phyloP scores from a whole-genome alignment of 2,113 vertebrate genomes.

The Eurypyga helias region DNA sequence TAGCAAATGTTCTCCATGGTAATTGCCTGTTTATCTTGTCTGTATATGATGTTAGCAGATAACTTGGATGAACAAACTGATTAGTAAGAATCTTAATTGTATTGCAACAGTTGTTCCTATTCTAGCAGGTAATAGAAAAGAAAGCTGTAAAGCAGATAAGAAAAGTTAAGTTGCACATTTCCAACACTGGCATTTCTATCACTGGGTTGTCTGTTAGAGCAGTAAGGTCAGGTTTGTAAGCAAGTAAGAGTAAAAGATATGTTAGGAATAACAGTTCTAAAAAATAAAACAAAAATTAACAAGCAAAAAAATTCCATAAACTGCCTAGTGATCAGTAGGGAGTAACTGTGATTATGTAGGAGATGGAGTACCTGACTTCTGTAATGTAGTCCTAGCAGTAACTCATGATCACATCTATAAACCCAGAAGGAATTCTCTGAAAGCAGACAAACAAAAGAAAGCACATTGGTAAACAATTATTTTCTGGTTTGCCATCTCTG shows the following conservation, averaged over 20 bases:
- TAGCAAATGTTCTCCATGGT: slow-evolving; percentile 45
- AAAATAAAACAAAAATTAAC: background rate
- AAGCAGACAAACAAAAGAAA: background rate
- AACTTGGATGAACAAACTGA: slow-evolving; percentile 48
- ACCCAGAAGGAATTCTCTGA: background rate
- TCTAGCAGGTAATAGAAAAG: background rate
- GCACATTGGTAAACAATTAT: background rate
- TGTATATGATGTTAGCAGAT: slow-evolving; percentile 38
- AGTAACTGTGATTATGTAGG: background rate
- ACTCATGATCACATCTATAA: background rate
- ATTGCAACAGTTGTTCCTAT: background rate
- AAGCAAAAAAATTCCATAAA: background rate
- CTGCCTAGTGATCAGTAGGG: background rate
- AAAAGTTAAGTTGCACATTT: background rate
- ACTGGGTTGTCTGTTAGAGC: background rate
- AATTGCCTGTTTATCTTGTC: slow-evolving; percentile 62
- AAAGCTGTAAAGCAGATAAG: background rate
- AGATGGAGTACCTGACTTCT: background rate
- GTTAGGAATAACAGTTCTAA: background rate
- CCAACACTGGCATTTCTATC: background rate
- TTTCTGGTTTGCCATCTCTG: slow-evolving; percentile 6
- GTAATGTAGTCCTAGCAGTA: background rate
- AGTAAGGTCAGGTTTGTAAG: background rate
- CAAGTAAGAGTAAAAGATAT: background rate
- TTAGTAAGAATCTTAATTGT: slow-evolving; percentile 27